Conservation (phyloP, 1,140 invertebrate genomes). For the Caerostris darwini region DNA sequence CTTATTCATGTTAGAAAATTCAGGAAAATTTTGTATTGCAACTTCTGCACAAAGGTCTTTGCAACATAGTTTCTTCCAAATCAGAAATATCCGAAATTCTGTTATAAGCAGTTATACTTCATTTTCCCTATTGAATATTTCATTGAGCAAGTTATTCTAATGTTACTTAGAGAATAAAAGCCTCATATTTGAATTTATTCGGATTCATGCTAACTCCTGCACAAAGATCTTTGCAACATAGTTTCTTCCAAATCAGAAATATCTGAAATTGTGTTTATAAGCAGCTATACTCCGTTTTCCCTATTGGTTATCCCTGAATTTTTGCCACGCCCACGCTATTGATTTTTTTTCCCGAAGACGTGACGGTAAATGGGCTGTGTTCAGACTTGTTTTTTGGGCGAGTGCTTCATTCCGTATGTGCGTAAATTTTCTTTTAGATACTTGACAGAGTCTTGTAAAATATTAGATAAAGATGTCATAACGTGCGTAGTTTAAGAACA, state of each 20-base stretch:
- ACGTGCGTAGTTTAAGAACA: conserved; percentile 17
- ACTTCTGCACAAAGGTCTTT: too few relatives aligned
- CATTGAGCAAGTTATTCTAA: too few relatives aligned
- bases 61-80: too few relatives aligned
- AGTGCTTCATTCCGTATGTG: conserved; percentile 4
- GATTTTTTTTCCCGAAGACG: conserved; percentile 40
- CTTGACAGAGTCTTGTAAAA: conserved; percentile 31
- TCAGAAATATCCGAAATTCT: too few relatives aligned
- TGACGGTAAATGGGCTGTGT: background rate
- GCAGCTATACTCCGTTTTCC: background rate
- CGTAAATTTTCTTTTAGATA: conserved; percentile 6
- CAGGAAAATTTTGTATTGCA: too few relatives aligned
- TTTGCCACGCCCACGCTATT: conserved; percentile 27
- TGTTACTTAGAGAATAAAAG: too few relatives aligned
- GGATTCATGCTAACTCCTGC: too few relatives aligned
- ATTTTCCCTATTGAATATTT: too few relatives aligned
- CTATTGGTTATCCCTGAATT: conserved; percentile 10
- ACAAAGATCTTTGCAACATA: too few relatives aligned
- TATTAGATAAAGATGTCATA: conserved; percentile 43
- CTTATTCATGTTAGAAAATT: too few relatives aligned
- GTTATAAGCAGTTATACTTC: too few relatives aligned
- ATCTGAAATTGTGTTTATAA: background rate
- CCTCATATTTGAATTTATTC: too few relatives aligned
- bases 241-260: background rate
- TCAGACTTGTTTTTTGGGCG: conserved; percentile 15